Base-by-base conservation (phyloP, 2,113 vertebrate species). In the Aythya baeri region DNA sequence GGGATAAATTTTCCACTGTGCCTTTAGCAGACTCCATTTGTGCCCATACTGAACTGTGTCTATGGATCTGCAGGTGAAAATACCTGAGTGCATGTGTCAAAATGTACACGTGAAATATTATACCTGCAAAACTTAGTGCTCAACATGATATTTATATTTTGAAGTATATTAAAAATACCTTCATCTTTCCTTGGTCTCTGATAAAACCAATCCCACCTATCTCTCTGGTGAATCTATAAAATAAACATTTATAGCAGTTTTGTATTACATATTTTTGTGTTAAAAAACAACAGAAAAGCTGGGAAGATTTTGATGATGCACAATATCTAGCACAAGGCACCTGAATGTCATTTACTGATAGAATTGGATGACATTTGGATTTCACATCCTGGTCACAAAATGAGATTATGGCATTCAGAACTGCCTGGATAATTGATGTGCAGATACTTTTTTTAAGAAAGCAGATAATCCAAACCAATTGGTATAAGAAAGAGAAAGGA, bases 311-410 rank as follows among this genome's bases (percentile, higher is more conserved):
- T 86, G 9, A 67, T 52, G 23, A 1, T 50, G 43, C 1, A 0
- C 20, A 76, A 25, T 58, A 70, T 70, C 38, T 58, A 84, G 50
- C 36, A 91, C 31, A 84, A 72, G 67, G 13, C 36, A 89, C 16
- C 18, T 32, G 54, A 91, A 82, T 91, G 83, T 76, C 59, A 91
- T 77, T 88, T 83, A 74, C 59, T 85, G 77, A 73, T 66, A 50
- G 44, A 92, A 93, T 25, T 66, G 86, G 58, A 89, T 96, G 88
- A 76, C 77, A 95, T 92, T 94, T 92, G 80, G 73, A 59, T 87
- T 95, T 96, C 83, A 93, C 54, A 58, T 87, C 62, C 83, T 59
- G 78, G 92, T 72, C 88, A 81, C 76, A 93, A 88, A 90, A 92
- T 86, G 86, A 90, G 91, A 92, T 88, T 84, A 79, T 36, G 49